phyloP scores from a whole-genome alignment of 2,113 vertebrate species.

The Myotis yumanensis region DNA sequence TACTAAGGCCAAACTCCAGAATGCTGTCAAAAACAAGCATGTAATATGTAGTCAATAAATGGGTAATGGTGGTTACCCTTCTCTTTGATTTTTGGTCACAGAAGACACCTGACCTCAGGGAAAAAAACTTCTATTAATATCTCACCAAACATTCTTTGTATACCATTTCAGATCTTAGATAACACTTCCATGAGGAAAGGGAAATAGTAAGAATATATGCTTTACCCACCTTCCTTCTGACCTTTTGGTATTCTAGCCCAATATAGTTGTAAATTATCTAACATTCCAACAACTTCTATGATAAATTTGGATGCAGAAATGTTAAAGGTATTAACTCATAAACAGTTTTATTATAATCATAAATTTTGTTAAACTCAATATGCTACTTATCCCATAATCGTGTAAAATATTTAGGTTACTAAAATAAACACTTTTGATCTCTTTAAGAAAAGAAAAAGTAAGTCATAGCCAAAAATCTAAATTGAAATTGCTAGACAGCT shows the following conservation, averaged over 20 bases:
- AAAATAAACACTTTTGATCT: neutral
- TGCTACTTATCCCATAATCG: neutral
- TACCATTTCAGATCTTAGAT: neutral
- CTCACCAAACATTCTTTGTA: neutral
- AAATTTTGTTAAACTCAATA: neutral
- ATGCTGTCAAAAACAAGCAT: neutral
- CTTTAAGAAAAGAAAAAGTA: neutral
- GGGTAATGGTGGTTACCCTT: neutral
- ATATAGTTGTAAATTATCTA: neutral
- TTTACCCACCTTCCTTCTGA: neutral
- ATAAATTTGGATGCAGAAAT: neutral
- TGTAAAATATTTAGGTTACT: slow-evolving; percentile 27
- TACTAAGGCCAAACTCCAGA: neutral
- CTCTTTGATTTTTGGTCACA: neutral
- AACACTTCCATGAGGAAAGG: neutral
- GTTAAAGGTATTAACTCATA: neutral
- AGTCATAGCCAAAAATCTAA: neutral
- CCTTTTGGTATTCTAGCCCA: neutral
- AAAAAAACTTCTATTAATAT: neutral
- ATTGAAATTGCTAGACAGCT: neutral
- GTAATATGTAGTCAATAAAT: neutral
- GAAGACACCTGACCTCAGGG: neutral
- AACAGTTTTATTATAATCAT: neutral
- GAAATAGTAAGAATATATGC: neutral
- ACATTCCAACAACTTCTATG: neutral